A percentile compares a stretch with the other conserved stretches of the same genome.
These are phyloP conservation scores for Drosophila colorata DNA, from an alignment of 2,888 invertebrate species.

Conservation along the genomic window DNA sequence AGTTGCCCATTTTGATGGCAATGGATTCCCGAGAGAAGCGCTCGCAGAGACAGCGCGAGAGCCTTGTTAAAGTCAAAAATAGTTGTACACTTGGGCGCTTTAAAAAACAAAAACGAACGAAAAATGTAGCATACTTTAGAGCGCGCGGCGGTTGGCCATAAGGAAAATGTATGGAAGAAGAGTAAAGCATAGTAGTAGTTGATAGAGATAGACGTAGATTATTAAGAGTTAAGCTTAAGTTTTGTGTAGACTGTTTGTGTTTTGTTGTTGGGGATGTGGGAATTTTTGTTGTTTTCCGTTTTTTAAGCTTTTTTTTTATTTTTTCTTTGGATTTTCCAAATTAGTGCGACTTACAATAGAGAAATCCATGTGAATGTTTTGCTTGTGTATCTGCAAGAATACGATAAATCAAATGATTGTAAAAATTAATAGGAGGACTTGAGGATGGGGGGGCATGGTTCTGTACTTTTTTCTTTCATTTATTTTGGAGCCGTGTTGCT, in stretches of 20 bases:
- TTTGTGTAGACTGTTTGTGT: constrained; percentile 39
- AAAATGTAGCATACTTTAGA: constrained; percentile 68
- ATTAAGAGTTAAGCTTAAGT: constrained; percentile 31
- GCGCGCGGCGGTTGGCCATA: constrained; percentile 51
- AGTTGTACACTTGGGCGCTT: constrained; percentile 40
- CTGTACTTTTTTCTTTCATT: constrained; percentile 8
- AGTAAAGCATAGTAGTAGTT: constrained; percentile 19
- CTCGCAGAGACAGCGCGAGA: not conserved
- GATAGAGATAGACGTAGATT: constrained; percentile 35
- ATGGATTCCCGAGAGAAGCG: constrained; percentile 4
- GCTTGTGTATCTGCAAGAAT: constrained; percentile 83
- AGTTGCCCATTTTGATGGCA: constrained; percentile 48
- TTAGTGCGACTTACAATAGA: constrained; percentile 82
- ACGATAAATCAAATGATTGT: constrained; percentile 80
- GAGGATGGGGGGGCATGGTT: constrained; percentile 44
- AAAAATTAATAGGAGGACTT: constrained; percentile 74
- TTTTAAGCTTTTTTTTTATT: constrained; percentile 9
- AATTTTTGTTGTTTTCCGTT: constrained; percentile 20
- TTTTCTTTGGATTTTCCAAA: constrained; percentile 62
- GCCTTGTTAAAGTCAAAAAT: constrained; percentile 58
- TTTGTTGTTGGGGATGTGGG: constrained; percentile 42
- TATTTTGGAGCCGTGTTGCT: constrained; percentile 35
- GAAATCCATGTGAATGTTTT: constrained; percentile 82
- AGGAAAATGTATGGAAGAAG: constrained; percentile 23
- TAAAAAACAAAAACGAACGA: constrained; percentile 3